These are phyloP conservation scores for Phyllotreta striolata DNA, from an alignment of 2,888 invertebrate genomes.

Conservation along the genomic window DNA sequence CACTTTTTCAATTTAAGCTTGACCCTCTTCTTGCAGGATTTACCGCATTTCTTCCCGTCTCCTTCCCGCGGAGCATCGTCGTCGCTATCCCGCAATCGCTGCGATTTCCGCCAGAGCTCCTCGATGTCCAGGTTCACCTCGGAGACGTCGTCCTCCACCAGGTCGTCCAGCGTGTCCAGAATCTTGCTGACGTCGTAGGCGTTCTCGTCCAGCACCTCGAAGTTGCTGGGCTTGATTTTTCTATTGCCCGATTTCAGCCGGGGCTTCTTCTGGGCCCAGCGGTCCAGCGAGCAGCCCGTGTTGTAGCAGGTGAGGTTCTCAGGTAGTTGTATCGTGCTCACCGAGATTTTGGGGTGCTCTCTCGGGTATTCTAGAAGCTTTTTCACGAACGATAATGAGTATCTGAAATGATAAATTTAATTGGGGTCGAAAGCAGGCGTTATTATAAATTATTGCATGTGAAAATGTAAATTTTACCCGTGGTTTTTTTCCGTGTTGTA, in stretches of 20 bases:
- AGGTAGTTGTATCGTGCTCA: slow-evolving; percentile 53
- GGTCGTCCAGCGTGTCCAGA: slow-evolving; percentile 35
- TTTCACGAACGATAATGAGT: slow-evolving; percentile 25
- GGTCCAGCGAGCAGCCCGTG: slow-evolving; percentile 54
- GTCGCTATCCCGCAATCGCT: slow-evolving; percentile 27
- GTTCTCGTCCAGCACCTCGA: slow-evolving; percentile 38
- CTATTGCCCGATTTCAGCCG: slow-evolving; percentile 50
- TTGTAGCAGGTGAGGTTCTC: slow-evolving; percentile 50
- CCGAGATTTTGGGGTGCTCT: slow-evolving; percentile 40
- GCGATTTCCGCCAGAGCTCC: slow-evolving; percentile 46
- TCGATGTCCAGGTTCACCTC: slow-evolving; percentile 56
- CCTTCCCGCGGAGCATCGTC: slow-evolving; percentile 13
- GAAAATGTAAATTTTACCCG: slow-evolving; percentile 34
- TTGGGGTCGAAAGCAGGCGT: no score
- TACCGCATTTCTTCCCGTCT: slow-evolving; percentile 27
- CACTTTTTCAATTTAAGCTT: slow-evolving; percentile 50
- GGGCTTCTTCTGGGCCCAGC: slow-evolving; percentile 56
- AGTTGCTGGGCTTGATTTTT: slow-evolving; percentile 8
- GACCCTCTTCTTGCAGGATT: slow-evolving; percentile 33
- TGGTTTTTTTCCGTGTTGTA: slow-evolving; percentile 38
- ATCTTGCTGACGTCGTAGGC: slow-evolving; percentile 38
- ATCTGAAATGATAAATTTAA: slow-evolving; percentile 20
- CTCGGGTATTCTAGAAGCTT: slow-evolving; percentile 23
- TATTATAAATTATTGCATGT: slow-evolving; percentile 8
- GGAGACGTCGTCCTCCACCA: slow-evolving; percentile 8